Base-by-base conservation (phyloP, 1,140 invertebrate genomes). In the Papilio polyxenes region DNA sequence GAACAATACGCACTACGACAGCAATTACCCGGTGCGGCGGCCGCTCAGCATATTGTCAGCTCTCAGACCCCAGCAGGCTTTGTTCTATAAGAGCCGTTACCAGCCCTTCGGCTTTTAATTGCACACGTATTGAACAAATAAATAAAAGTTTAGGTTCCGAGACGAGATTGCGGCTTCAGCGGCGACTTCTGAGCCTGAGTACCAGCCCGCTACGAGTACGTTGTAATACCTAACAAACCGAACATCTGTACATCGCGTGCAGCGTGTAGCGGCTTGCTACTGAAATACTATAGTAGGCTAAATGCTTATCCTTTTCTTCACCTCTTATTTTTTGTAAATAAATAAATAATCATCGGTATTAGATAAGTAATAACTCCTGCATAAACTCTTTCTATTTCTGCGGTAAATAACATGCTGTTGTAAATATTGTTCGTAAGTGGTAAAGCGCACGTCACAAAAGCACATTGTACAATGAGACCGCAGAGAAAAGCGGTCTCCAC, bases 1-100 rank as follows among this genome's bases (percentile, higher is more conserved):
- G 49, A 77, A 77, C 75, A 77, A 77, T 77, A 77, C 48, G 75
- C 75, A 56, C 51, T 53, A 53, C 20, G 75, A 13, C 75, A 77
- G 23, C 75, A 77, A 77, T 77, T 77, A 53, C 13, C 72, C 72
- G 44, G 65, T 31, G 37, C 72, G 17, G 65, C 65, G 62, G 62
- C 62, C 62, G 31, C 31, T 11, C 31, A 72, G 13, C 65, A 72
- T 72, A 72, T 72, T 72, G 65, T 72, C 65, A 15, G 31, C 11
- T 31, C 6, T 72, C 65, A 40, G 13, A 40, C 65, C 65, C 65
- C 31, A 72, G 23, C 13, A 31, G 11, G 65, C 65, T 72, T 72
- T 72, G 65, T 72, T 72, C 65, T 72, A 72, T 31, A 37, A 72
- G 65, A 37, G 65, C 65, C 65, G 65, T 72, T 72, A 37, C 65